A percentile compares a stretch with the other conserved stretches of the same genome.
phyloP scores from a whole-genome alignment of 2,888 invertebrate species.

The Andrena bucephala region DNA sequence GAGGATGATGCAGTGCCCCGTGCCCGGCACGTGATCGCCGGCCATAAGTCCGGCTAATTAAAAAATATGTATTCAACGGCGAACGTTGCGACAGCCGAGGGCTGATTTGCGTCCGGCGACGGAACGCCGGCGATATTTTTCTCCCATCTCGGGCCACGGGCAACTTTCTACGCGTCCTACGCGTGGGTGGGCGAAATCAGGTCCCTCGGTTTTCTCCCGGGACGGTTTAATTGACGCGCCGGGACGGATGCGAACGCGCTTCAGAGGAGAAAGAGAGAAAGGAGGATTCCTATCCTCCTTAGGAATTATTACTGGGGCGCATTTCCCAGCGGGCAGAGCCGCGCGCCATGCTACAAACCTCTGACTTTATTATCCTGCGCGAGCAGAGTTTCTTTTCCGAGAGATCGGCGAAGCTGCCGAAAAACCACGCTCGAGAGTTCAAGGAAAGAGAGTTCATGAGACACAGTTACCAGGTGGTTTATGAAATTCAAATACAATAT shows the following conservation, averaged over 20 bases:
- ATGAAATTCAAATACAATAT: too few species aligned
- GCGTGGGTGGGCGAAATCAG: slow-evolving; percentile 71
- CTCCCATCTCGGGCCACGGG: background rate
- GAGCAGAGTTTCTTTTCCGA: slow-evolving; percentile 30
- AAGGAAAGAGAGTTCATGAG: too few species aligned
- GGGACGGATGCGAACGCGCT: slow-evolving; percentile 19
- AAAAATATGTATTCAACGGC: slow-evolving; percentile 68
- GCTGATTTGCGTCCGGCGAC: slow-evolving; percentile 59
- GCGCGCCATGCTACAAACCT: slow-evolving; percentile 30
- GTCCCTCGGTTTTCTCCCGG: slow-evolving; percentile 63
- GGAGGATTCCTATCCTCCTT: slow-evolving; percentile 13
- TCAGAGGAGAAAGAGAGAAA: background rate
- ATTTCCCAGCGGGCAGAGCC: slow-evolving; percentile 39
- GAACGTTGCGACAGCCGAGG: slow-evolving; percentile 50
- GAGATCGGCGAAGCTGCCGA: background rate
- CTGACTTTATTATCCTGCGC: slow-evolving; percentile 45
- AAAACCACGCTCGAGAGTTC: background rate
- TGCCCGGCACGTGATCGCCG: slow-evolving; percentile 52
- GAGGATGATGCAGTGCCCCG: slow-evolving; percentile 52
- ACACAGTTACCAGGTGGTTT: too few species aligned
- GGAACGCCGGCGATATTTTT: slow-evolving; percentile 42
- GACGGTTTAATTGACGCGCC: slow-evolving; percentile 58
- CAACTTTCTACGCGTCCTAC: slow-evolving; percentile 68
- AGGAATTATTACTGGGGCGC: slow-evolving; percentile 49
- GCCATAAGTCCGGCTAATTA: slow-evolving; percentile 69